Percentiles rank a stretch among this genome's conserved stretches.
Evolutionary conservation across 2,797 vertebrate species (phyloP).

Genomic region (Jordanella pulchra): DNA sequence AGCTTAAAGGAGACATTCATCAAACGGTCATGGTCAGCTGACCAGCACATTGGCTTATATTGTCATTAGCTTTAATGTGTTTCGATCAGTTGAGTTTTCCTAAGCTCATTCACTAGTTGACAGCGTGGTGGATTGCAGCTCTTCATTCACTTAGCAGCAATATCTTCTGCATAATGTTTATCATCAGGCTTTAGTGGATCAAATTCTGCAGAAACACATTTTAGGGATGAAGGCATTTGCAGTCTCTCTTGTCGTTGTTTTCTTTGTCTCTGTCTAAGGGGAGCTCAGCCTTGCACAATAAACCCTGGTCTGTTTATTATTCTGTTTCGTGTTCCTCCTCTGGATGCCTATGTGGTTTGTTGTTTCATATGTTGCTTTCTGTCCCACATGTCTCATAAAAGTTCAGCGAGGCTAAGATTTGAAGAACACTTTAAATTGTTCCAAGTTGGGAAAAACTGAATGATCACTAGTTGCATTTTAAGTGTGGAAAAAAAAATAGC

Average conservation of each 20-base stretch:
- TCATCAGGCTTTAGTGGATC: conserved; percentile 7
- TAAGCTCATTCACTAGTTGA: conserved; percentile 42
- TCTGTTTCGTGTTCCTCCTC: conserved; percentile 56
- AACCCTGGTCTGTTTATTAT: conserved; percentile 74
- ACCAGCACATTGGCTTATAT: conserved; percentile 65
- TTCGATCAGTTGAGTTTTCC: conserved; percentile 72
- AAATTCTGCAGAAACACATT: conserved; percentile 30
- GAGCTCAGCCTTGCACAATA: conserved; percentile 64
- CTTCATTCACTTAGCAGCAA: conserved; percentile 28
- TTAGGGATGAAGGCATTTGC: conserved; percentile 21
- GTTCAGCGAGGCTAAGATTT: conserved; percentile 60
- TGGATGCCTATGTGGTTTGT: conserved; percentile 57
- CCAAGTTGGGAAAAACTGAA: conserved; percentile 1
- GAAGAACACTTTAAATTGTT: conserved; percentile 40
- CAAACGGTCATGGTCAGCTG: conserved; percentile 70
- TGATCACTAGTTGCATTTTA: conserved; percentile 1
- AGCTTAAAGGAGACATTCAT: conserved; percentile 73
- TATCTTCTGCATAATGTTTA: conserved; percentile 23
- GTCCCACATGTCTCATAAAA: conserved; percentile 44
- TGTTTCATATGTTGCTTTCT: conserved; percentile 68
- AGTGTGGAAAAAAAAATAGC: background rate
- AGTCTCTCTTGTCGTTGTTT: conserved; percentile 54
- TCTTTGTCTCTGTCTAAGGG: conserved; percentile 49
- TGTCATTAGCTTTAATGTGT: conserved; percentile 74
- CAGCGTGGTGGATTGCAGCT: conserved; percentile 42